Percentiles rank a stretch among this genome's conserved stretches.
Conservation (phyloP, 2,888 invertebrate species). For the Idaea aversata region DNA sequence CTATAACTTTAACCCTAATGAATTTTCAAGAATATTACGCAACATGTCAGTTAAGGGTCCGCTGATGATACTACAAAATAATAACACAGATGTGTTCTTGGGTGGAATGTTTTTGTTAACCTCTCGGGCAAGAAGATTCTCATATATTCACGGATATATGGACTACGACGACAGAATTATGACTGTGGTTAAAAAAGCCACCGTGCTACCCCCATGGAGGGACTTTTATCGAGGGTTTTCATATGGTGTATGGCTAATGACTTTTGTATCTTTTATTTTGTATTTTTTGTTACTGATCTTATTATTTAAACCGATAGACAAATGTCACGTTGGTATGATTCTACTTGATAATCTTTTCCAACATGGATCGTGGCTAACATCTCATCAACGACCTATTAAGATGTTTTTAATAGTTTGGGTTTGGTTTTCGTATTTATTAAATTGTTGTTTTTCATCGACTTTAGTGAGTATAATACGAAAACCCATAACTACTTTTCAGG, state of each 20-base stretch:
- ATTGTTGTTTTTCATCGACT: constrained; percentile 34
- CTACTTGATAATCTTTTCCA: constrained; percentile 42
- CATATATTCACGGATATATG: constrained; percentile 41
- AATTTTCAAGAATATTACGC: constrained; percentile 33
- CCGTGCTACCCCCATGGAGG: constrained; percentile 36
- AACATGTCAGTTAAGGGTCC: constrained; percentile 42
- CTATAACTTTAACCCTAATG: constrained; percentile 32
- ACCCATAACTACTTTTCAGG: constrained; percentile 28
- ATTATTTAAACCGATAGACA: constrained; percentile 33
- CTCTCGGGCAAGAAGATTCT: constrained; percentile 35
- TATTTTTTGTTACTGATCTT: constrained; percentile 33
- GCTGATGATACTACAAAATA: constrained; percentile 28
- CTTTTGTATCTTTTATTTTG: constrained; percentile 33
- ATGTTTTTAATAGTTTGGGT: constrained; percentile 36
- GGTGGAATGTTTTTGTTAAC: constrained; percentile 37
- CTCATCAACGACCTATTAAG: background rate
- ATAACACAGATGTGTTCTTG: constrained; percentile 32
- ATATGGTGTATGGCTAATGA: constrained; percentile 38
- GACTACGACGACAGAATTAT: constrained; percentile 43
- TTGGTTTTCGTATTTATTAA: constrained; percentile 41
- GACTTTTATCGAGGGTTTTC: constrained; percentile 46
- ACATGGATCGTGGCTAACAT: constrained; percentile 32
- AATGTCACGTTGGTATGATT: constrained; percentile 32
- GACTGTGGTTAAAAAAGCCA: constrained; percentile 42
- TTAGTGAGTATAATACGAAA: constrained; percentile 35